Conservation (phyloP, 2,113 vertebrate species). For the Apodemus sylvaticus region DNA sequence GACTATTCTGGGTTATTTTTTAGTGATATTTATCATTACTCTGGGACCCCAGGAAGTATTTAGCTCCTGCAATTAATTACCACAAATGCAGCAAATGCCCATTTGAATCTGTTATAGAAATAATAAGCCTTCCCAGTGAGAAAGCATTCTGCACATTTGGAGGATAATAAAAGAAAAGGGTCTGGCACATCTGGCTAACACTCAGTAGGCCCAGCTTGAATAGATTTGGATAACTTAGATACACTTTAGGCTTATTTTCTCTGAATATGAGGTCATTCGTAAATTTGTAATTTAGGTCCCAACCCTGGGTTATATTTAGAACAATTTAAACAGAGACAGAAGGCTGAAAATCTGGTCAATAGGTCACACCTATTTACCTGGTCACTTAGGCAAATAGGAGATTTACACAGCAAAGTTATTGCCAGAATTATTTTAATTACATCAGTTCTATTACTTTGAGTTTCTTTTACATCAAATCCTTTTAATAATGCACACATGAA, state of each 20-base stretch:
- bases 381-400: neutral
- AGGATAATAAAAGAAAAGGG: neutral
- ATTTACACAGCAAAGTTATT: neutral
- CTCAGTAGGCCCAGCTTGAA: neutral
- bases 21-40: neutral
- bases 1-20: neutral
- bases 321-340: neutral
- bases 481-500: neutral
- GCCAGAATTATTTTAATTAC: neutral
- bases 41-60: neutral
- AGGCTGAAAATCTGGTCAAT: neutral
- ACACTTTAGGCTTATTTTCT: neutral
- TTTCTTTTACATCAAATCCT: neutral
- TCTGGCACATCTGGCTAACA: neutral
- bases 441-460: neutral
- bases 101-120: neutral
- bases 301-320: neutral
- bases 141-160: neutral
- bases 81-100: neutral
- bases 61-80: neutral
- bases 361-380: too few species aligned
- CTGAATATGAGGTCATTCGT: neutral
- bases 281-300: neutral
- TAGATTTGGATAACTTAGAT: neutral
- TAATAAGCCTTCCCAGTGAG: neutral